Base-by-base conservation (phyloP, 1,140 invertebrate species). In the Cydia pomonella region DNA sequence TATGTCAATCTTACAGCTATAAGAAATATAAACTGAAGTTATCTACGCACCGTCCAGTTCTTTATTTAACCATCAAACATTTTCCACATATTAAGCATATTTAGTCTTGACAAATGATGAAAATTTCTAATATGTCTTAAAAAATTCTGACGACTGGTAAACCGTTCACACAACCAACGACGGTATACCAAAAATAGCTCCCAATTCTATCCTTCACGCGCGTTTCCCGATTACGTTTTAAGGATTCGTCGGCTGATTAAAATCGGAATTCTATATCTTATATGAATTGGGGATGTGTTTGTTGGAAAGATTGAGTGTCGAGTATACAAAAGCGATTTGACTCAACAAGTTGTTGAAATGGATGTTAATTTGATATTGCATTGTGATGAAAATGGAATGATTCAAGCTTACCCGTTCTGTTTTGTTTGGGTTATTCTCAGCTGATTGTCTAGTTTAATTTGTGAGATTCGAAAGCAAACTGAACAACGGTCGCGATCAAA, bases 211-310 rank as follows among this genome's bases (percentile, higher is more conserved):
- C 77, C 64, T 74, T 79, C 80, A 77, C 75, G 79, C 74, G 79
- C 73, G 76, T 79, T 63, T 72, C 78, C 73, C 77, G 80, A 83
- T 79, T 79, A 79, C 75, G 77, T 79, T 78, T 73, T 78, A 77
- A 83, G 81, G 79, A 83, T 77, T 81, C 79, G 77, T 38, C 50
- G 33, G 59, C 79, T 86, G 84, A 88, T 86, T 88, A 88, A 87
- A 85, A 84, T 86, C 78, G 79, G 73, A 79, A 82, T 78, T 80
- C 79, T 80, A 82, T 82, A 79, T 81, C 76, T 77, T 77, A 79
- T 79, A 82, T 82, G 80, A 79, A 80, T 75, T 66, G 13, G 47
- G 69, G 53, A 64, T 21, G 29, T 75, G 47, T 75, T 79, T 73
- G 74, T 59, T 10, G 53, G 21, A 59, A 23, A 59, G 7, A 59